A percentile compares a stretch with the other conserved stretches of the same genome.
These are phyloP conservation scores for Montipora sp. DNA, from an alignment of 64 coral and sea anemone species.

Conservation along the genomic window DNA sequence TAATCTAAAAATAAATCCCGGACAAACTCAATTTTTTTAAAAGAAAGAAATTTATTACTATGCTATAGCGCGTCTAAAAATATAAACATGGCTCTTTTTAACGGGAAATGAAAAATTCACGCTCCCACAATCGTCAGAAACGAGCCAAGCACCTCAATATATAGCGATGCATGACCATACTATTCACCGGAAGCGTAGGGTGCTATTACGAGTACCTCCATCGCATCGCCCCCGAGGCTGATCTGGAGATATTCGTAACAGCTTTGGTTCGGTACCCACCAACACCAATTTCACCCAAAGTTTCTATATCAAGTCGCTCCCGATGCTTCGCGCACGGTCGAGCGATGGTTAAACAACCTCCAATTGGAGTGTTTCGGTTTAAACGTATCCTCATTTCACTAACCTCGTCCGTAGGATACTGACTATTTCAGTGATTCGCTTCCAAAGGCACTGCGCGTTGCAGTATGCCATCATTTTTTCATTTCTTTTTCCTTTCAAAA, in stretches of 20 bases:
- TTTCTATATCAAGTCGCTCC: conserved; percentile 41
- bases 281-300: conserved; percentile 37
- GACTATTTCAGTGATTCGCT: conserved; percentile 39
- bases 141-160: background rate
- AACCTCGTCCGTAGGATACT: conserved; percentile 24
- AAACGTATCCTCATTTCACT: conserved; percentile 47
- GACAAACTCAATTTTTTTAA: no score
- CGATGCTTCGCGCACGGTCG: conserved; percentile 42
- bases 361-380: conserved; percentile 48
- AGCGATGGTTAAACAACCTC: conserved; percentile 39
- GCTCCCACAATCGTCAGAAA: background rate
- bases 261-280: conserved; percentile 56
- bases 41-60: no score
- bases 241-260: conserved; percentile 56
- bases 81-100: background rate
- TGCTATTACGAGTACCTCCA: conserved; percentile 47
- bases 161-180: background rate
- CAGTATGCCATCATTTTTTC: conserved; percentile 23
- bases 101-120: background rate
- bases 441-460: conserved; percentile 19
- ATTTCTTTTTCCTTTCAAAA: background rate
- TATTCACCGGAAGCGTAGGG: background rate
- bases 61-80: background rate
- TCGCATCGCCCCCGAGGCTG: conserved; percentile 36
- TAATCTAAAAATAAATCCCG: background rate